Evolutionary conservation across 2,888 invertebrate genomes (phyloP), one percentile per base, ranked within the genome.

Genomic region (Idaea biselata): DNA sequence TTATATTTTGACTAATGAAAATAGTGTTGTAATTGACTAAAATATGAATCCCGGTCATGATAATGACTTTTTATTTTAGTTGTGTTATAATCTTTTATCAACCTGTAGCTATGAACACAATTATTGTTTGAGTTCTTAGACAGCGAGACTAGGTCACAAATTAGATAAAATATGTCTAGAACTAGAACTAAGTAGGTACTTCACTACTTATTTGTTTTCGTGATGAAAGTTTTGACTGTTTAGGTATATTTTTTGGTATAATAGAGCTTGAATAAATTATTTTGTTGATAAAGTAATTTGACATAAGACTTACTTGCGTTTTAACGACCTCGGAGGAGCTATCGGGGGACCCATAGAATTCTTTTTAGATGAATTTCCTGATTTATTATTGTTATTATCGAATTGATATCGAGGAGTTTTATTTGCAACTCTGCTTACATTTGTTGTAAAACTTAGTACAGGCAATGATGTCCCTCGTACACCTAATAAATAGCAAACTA

Each of bases 341-440:
- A 78, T 66, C 1, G 91, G 91, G 25, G 91, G 91, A 7, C 91
- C 91, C 91, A 92, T 92, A 17, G 82, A 68, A 16, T 74, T 75
- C 57, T 70, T 81, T 68, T 79, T 83, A 1, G 75, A 66, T 0
- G 66, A 44, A 11, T 14, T 3, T 44, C 44, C 60, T 3, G 68
- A 61, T 18, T 80, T 80, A 67, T 81, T 73, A 59, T 73, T 74
- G 62, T 81, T 73, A 58, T 76, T 77, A 58, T 73, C 74, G 62
- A 91, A 91, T 55, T 86, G 80, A 76, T 92, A 92, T 33, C 88
- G 80, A 31, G 91, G 88, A 25, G 72, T 72, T 70, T 81, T 86
- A 58, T 77, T 81, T 0, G 71, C 66, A 55, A 72, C 66, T 62
- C 79, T 66, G 44, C 68, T 64, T 58, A 72, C 68, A 66, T 78